These are phyloP conservation scores for Styela plicata DNA, from an alignment of 23 tunicate genomes.

Conservation along the genomic window DNA sequence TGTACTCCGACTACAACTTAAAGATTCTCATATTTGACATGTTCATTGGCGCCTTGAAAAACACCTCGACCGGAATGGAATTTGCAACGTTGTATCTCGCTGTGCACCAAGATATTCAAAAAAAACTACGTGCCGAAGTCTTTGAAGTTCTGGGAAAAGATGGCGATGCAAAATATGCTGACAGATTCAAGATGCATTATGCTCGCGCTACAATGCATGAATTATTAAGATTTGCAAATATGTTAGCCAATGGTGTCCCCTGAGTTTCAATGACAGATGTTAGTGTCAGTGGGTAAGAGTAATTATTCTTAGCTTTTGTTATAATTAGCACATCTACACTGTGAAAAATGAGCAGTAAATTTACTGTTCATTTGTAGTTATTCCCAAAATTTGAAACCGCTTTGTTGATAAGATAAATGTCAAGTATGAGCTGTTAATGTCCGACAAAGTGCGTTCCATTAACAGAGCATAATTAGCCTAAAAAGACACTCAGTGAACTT, in stretches of 20 bases:
- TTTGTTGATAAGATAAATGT: too few species aligned
- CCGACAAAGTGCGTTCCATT: too few species aligned
- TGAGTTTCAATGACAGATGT: not conserved
- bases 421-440: too few species aligned
- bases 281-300: not conserved
- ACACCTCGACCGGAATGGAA: not conserved
- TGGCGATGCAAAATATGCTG: not conserved
- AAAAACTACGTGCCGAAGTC: not conserved
- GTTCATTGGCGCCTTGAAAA: not conserved
- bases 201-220: not conserved
- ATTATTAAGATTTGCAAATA: not conserved
- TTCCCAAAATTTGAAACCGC: too few species aligned
- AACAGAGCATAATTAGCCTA: too few species aligned
- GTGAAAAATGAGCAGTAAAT: too few species aligned
- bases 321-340: too few species aligned
- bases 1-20: not conserved
- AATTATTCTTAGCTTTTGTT: too few species aligned
- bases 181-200: not conserved
- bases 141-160: not conserved
- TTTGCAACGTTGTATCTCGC: not conserved
- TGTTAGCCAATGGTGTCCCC: not conserved
- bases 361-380: too few species aligned
- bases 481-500: too few species aligned
- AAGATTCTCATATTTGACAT: not conserved
- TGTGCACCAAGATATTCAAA: constrained; percentile 3